Base-by-base conservation (phyloP, 2,113 vertebrate species). In the Grammomys surdaster region DNA sequence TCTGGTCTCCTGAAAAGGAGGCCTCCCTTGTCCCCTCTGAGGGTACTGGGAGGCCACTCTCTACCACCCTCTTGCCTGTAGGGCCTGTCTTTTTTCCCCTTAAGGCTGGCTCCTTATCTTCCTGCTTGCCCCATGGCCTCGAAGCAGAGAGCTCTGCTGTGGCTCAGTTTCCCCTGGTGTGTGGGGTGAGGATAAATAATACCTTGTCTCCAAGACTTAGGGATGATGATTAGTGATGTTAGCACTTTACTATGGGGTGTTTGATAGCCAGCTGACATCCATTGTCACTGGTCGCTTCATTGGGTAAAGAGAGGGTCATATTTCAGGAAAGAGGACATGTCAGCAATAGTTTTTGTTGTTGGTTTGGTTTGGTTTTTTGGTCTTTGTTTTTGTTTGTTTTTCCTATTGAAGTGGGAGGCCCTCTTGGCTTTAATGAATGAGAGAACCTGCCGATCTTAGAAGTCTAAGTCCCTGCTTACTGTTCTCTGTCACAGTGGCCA, bases 381-480 rank as follows among this genome's bases (percentile, higher is more conserved):
- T 43, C 56, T 6, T 63, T 65, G 60, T 63, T 67, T 4, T 0
- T 4, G 28, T 76, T 14, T 51, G 48, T 69, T 81, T 77, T 28
- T 36, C 33, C 40, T 60, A 2, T 1, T 65, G 43, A 90, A 56
- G 48, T 46, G 14, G 90, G 86, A 87, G 36, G 7, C 40, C 69
- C 26, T 58, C 9, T 60, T 56, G 70, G 33, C 72, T 76, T 82
- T 69, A 51, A 75, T 54, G 76, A 24, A 26, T 69, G 24, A 95
- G 17, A 28, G 48, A 14, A 81, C n/a, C 58, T 67, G 36, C 65
- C 77, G 81, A 48, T 36, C 31, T 51, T 51, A 9, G 48, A 51
- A 24, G 28, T 63, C 43, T 60, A 24, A 19, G 19, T 11, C 16
- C 31, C 43, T n/a, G 89, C 0, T 2, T 0, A 3, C 0, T 67